Evolutionary conservation across 2,113 vertebrate genomes (phyloP).

Genomic region (Ameiurus melas): DNA sequence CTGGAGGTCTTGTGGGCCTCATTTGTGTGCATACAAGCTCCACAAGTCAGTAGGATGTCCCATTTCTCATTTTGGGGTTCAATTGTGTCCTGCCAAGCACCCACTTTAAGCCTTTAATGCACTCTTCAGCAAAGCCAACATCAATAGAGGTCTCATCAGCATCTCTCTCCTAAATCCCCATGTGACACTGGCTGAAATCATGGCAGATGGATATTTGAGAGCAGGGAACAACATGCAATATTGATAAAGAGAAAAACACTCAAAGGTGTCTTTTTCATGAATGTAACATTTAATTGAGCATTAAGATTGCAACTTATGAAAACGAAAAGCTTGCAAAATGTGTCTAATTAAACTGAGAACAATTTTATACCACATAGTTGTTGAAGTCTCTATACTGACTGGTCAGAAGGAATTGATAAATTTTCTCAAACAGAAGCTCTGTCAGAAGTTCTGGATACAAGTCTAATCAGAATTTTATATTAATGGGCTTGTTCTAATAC

Average conservation of each 20-base stretch:
- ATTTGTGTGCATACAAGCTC: neutral
- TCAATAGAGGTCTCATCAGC: neutral
- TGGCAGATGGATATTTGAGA: neutral
- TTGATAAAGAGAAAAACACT: neutral
- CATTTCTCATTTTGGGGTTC: constrained; percentile 9
- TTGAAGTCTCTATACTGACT: neutral
- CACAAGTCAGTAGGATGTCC: neutral
- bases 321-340: neutral
- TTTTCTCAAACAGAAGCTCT: neutral
- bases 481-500: neutral
- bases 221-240: neutral
- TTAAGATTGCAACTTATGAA: neutral
- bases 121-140: neutral
- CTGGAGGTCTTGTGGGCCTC: neutral
- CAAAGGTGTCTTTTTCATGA: neutral
- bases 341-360: neutral
- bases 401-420: neutral
- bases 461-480: neutral
- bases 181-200: constrained; percentile 2
- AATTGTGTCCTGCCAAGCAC: neutral
- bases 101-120: neutral
- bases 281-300: neutral
- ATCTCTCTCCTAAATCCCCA: neutral
- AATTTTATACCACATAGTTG: neutral
- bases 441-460: neutral